These are phyloP conservation scores for Heteractis magnifica DNA, from an alignment of 92 coral and sea anemone genomes.

Conservation along the genomic window DNA sequence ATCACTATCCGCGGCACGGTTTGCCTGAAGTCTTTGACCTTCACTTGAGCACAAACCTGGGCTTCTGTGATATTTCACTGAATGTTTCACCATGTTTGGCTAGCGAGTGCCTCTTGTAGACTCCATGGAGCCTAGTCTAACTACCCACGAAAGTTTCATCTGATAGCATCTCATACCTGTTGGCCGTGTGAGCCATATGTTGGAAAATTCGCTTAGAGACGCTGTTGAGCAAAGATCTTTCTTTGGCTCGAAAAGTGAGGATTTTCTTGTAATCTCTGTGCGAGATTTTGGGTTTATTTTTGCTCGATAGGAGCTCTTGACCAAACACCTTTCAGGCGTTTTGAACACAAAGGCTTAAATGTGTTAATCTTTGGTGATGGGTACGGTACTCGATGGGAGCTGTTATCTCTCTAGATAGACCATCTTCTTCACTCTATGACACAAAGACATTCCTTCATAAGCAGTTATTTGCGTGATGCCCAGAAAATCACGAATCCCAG, in stretches of 20 bases:
- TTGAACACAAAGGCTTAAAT: conserved; percentile 17
- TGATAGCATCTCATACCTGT: conserved; percentile 7
- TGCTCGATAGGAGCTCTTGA: not conserved
- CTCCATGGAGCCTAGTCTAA: conserved; percentile 27
- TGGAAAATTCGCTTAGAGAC: not conserved
- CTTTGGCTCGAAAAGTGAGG: not conserved
- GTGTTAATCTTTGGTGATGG: conserved; percentile 41
- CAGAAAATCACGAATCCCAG: not conserved
- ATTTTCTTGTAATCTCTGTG: not conserved
- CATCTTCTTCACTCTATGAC: not conserved
- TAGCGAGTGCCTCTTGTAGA: conserved; percentile 10
- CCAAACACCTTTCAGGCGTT: conserved; percentile 17
- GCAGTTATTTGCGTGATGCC: not conserved
- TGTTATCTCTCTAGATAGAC: conserved; percentile 20
- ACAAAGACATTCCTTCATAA: conserved; percentile 13
- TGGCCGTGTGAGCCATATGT: conserved; percentile 24
- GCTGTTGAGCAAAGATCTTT: not conserved
- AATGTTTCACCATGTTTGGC: conserved; percentile 15
- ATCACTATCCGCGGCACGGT: not conserved
- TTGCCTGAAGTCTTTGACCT: conserved; percentile 7
- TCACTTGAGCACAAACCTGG: not conserved
- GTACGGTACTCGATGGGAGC: conserved; percentile 12
- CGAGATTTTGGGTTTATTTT: not conserved
- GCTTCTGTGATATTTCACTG: conserved; percentile 16
- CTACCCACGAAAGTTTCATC: not conserved